Conservation (phyloP, 2,113 vertebrate species). For the Tretioscincus oriximinensis region DNA sequence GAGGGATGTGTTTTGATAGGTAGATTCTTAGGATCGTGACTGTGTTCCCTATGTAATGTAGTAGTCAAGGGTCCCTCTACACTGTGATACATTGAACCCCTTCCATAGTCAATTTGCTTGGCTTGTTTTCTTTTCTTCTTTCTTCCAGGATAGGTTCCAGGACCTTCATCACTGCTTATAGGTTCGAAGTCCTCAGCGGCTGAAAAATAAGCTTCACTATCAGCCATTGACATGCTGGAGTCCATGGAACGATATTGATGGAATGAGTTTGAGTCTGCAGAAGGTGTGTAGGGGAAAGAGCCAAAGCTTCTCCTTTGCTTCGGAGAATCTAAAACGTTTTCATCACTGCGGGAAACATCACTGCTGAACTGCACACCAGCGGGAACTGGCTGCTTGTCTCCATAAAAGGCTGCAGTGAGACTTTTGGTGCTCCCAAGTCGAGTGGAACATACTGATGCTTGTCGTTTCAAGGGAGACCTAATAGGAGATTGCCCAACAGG, state of each 20-base stretch:
- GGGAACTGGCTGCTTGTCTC: constrained; percentile 84
- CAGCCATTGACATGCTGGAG: constrained; percentile 95
- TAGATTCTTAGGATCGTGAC: constrained; percentile 80
- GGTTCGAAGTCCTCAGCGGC: constrained; percentile 96
- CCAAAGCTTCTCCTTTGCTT: constrained; percentile 94
- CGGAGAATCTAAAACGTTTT: constrained; percentile 92
- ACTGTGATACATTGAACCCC: constrained; percentile 94
- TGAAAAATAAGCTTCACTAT: constrained; percentile 98
- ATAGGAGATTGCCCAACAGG: constrained; percentile 85
- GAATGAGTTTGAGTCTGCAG: constrained; percentile 94
- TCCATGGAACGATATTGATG: constrained; percentile 96
- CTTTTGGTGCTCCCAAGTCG: constrained; percentile 95
- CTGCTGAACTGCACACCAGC: constrained; percentile 92
- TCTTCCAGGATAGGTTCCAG: constrained; percentile 93
- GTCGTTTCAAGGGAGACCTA: constrained; percentile 88
- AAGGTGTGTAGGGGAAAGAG: constrained; percentile 94
- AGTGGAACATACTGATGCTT: constrained; percentile 88
- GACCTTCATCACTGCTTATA: constrained; percentile 95
- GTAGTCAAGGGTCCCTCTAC: constrained; percentile 90
- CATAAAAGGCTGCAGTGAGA: constrained; percentile 89
- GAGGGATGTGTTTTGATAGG: constrained; percentile 89
- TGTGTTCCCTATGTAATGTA: constrained; percentile 78
- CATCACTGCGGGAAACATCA: constrained; percentile 93
- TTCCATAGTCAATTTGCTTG: constrained; percentile 86
- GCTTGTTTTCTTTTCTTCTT: constrained; percentile 90